phyloP scores from a whole-genome alignment of 2,113 vertebrate species.

The Cochlearius cochlearius region DNA sequence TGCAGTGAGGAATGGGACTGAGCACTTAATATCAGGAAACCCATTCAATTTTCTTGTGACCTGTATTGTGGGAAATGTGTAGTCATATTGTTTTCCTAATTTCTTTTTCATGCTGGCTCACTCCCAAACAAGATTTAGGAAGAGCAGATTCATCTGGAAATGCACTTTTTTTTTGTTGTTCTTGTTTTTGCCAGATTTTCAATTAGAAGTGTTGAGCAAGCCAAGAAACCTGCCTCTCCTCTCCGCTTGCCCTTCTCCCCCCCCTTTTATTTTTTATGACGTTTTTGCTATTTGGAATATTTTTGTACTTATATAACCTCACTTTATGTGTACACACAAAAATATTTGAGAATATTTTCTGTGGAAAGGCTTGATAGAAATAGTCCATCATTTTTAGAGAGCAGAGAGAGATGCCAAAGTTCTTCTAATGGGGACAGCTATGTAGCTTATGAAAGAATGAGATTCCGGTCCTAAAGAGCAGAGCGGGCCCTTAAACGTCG shows the following conservation, averaged over 20 bases:
- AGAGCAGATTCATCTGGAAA: slow-evolving; percentile 40
- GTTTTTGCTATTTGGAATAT: background rate
- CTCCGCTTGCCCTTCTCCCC: rapidly evolving
- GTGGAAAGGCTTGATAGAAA: background rate
- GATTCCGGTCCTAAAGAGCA: background rate
- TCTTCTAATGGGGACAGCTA: background rate
- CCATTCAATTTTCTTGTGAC: background rate
- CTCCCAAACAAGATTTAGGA: slow-evolving; percentile 26
- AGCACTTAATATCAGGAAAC: background rate
- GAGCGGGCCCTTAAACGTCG: background rate
- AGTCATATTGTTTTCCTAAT: background rate
- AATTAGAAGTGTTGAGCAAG: slow-evolving; percentile 24
- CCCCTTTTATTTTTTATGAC: background rate
- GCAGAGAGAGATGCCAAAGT: background rate
- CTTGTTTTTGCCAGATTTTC: slow-evolving; percentile 37
- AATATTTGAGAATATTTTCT: slow-evolving; percentile 37
- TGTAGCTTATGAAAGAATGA: background rate
- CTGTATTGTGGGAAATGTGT: slow-evolving; percentile 21
- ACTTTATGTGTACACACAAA: background rate
- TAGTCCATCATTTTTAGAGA: background rate
- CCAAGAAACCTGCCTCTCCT: background rate
- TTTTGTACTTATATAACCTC: background rate
- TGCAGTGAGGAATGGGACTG: background rate
- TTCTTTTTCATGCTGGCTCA: slow-evolving; percentile 13
- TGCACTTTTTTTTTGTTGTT: background rate